These are phyloP conservation scores for Phenacoccus solenopsis DNA, from an alignment of 1,140 invertebrate species.

Conservation along the genomic window DNA sequence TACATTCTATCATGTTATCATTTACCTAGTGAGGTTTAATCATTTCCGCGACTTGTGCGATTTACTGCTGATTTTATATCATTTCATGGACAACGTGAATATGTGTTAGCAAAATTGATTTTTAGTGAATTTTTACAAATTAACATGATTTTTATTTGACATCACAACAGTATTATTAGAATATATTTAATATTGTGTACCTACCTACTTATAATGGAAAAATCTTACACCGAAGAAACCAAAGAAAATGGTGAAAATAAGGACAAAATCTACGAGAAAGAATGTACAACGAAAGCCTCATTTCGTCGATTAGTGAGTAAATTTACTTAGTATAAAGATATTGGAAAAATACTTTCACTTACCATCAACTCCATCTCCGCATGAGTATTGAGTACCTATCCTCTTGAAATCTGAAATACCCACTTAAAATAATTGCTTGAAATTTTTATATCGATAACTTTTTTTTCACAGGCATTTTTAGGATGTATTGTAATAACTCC, in stretches of 20 bases:
- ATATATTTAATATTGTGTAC: too few species aligned
- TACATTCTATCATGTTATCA: too few species aligned
- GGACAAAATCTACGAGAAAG: neutral
- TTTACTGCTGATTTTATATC: too few species aligned
- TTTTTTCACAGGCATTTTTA: constrained; percentile 12
- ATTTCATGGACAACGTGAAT: too few species aligned
- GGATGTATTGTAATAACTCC: constrained; percentile 36
- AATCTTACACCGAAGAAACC: neutral
- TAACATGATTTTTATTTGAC: too few species aligned
- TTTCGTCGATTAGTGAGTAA: neutral
- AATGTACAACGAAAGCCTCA: neutral
- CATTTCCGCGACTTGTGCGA: too few species aligned
- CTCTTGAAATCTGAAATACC: too few species aligned
- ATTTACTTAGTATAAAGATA: neutral
- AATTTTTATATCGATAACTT: neutral
- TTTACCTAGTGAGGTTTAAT: too few species aligned
- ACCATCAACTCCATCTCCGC: neutral
- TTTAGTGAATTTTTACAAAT: too few species aligned
- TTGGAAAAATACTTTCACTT: neutral
- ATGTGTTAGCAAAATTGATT: too few species aligned
- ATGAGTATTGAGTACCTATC: neutral
- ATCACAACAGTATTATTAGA: too few species aligned
- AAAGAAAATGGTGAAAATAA: neutral
- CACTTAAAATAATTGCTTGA: neutral
- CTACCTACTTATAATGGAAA: neutral